These are phyloP conservation scores for Dicycla oo DNA, from an alignment of 2,888 invertebrate genomes.

Conservation along the genomic window DNA sequence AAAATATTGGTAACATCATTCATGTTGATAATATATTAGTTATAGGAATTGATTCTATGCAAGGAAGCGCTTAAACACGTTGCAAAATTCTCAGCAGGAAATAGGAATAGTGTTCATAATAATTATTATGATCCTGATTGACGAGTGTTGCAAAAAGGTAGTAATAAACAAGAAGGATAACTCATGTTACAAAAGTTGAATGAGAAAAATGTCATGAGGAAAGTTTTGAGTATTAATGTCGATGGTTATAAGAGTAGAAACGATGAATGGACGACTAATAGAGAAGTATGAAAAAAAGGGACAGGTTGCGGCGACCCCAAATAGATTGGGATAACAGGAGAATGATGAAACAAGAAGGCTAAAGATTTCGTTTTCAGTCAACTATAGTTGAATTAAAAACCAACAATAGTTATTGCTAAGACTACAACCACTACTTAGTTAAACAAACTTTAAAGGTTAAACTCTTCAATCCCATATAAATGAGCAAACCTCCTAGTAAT, in stretches of 20 bases:
- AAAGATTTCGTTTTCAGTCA: too few relatives aligned
- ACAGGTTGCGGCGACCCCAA: too few relatives aligned
- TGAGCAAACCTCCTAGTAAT: conserved; percentile 1
- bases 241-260: too few relatives aligned
- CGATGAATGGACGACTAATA: too few relatives aligned
- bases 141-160: not conserved
- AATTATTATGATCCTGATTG: not conserved
- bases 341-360: too few relatives aligned
- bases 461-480: conserved; percentile 6
- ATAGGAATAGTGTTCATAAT: not conserved
- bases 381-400: too few relatives aligned
- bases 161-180: not conserved
- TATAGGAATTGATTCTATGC: not conserved
- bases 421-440: not conserved
- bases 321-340: too few relatives aligned
- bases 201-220: too few relatives aligned
- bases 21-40: not conserved
- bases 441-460: conserved; percentile 7
- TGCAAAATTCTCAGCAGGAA: not conserved
- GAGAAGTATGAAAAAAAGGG: too few relatives aligned
- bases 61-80: not conserved
- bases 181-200: too few relatives aligned
- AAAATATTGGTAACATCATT: too few relatives aligned
- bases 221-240: too few relatives aligned
- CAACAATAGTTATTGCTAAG: not conserved